Evolutionary conservation across 2,113 vertebrate species (phyloP).

Genomic region (Scomber colias): DNA sequence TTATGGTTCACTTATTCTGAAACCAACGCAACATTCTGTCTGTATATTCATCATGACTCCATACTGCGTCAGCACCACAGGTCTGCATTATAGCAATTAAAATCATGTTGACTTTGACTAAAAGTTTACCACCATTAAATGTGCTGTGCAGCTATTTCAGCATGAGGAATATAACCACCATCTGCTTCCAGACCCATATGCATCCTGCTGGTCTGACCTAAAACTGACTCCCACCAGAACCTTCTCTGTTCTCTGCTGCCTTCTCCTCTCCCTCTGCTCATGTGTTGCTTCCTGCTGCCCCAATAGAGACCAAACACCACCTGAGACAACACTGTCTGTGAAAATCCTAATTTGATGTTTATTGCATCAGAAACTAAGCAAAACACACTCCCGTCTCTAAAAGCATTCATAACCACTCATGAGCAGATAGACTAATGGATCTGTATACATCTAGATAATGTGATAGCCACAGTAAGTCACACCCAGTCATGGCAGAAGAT

Average conservation of each 20-base stretch:
- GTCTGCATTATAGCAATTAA: background rate
- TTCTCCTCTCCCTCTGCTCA: constrained; percentile 14
- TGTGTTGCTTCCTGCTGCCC: background rate
- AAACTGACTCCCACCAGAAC: constrained; percentile 31
- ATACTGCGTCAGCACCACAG: background rate
- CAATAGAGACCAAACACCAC: background rate
- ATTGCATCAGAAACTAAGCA: no score
- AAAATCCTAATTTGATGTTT: background rate
- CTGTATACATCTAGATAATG: no score
- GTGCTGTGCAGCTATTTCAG: background rate
- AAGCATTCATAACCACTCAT: no score
- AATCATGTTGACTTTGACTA: background rate
- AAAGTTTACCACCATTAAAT: background rate
- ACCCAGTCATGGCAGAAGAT: no score
- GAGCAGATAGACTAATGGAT: no score
- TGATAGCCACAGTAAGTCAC: no score
- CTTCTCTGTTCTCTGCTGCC: constrained; percentile 31
- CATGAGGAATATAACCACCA: constrained; percentile 7
- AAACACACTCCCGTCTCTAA: no score
- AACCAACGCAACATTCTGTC: background rate
- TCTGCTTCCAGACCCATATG: constrained; percentile 17
- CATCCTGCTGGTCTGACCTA: constrained; percentile 20
- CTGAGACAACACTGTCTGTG: constrained; percentile 1
- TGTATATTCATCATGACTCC: background rate
- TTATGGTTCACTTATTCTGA: background rate